Evolutionary conservation across 2,113 vertebrate genomes (phyloP), one percentile per base, ranked within the genome.

Genomic region (Gavia stellata): DNA sequence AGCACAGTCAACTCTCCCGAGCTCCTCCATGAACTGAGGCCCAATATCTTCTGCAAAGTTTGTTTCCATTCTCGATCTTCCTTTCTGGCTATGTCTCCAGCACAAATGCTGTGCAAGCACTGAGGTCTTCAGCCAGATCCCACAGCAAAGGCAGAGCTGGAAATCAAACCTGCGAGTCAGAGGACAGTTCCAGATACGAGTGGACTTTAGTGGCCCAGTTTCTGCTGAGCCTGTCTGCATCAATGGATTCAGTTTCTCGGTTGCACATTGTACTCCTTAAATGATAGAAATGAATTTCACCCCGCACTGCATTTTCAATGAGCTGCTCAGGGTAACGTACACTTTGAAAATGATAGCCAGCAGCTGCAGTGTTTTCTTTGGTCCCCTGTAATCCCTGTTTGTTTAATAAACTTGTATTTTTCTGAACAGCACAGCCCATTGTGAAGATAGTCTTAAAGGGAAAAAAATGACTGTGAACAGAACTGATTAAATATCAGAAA

Each of bases 391-490:
- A 68, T 66, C 45, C 14, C 72, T 91, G 53, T 81, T 78, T 70
- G 36, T 65, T 92, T 90, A 94, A 95, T 92, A 95, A 88, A 88
- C 68, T 87, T 83, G 44, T 86, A 44, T 82, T 94, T 96, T 81
- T 81, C 87, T 89, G 84, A 89, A 70, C 49, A 95, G 77, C 58
- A 53, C 49, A 78, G 40, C 24, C 42, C 33, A 8, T 59, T 62
- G 82, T 86, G 80, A 83, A 94, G 65, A 88, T 77, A 73, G 92
- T 74, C 58, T 61, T 80, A 68, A 65, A 80, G 67, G 67, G 53
- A 7, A 34, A 33, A 81, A 83, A 83, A n/a, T 19, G 67, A n/a
- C 86, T 88, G 67, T 33, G 72, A 96, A n/a, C 50, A 89, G 73
- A 81, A 67, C 42, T 85, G 92, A 93, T 94, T 91, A 89, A 96